A percentile compares a stretch with the other conserved stretches of the same genome.
Conservation (phyloP, 2,797 vertebrate genomes). For the Bufotes viridis region DNA sequence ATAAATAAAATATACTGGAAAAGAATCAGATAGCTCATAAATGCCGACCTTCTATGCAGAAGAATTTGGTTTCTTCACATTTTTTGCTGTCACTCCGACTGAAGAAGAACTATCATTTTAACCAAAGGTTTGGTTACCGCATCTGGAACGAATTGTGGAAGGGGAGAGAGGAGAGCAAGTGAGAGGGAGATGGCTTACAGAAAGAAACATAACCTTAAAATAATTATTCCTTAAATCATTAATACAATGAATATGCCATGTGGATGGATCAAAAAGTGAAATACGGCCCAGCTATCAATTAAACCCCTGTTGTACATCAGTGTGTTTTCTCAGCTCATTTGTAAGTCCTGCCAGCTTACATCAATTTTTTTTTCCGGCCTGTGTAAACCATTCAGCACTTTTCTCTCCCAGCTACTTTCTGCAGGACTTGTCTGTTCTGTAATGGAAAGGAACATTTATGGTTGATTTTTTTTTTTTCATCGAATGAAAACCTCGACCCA, state of each 20-base stretch:
- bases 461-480: background rate
- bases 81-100: constrained; percentile 77
- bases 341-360: constrained; percentile 65
- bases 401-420: constrained; percentile 46
- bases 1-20: constrained; percentile 96
- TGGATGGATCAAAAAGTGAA: constrained; percentile 70
- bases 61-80: constrained; percentile 70
- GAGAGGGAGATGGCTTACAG: constrained; percentile 77
- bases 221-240: constrained; percentile 82
- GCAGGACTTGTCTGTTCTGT: constrained; percentile 64
- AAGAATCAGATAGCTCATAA: constrained; percentile 94
- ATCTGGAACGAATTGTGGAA: constrained; percentile 82
- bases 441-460: constrained; percentile 55
- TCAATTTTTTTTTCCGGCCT: constrained; percentile 65
- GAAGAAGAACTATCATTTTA: constrained; percentile 73
- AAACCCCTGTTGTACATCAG: constrained; percentile 69
- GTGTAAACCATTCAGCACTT: constrained; percentile 69
- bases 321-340: constrained; percentile 71
- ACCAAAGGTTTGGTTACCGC: constrained; percentile 76
- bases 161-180: constrained; percentile 55
- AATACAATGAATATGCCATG: constrained; percentile 73
- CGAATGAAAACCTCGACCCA: constrained; percentile 11
- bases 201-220: constrained; percentile 77
- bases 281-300: constrained; percentile 69
- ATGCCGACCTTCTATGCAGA: constrained; percentile 72